Base-by-base conservation (phyloP, 1,140 invertebrate genomes). In the Drosophila miranda region DNA sequence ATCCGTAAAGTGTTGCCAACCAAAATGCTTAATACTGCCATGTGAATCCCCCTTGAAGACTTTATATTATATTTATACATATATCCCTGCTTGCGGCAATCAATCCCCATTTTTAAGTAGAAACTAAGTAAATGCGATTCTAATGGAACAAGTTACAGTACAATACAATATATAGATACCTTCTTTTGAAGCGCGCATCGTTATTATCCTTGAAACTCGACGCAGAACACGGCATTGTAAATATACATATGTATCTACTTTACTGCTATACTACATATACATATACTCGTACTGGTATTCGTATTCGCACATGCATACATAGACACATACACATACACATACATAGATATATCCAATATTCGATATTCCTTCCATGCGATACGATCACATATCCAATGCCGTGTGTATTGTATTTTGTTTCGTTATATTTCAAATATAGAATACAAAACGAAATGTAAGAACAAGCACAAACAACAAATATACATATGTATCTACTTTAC, bases 341-440 rank as follows among this genome's bases (percentile, higher is more conserved):
- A 51, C 28, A 19, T 23, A 50, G 11, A 26, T n/a, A 30, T 42
- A 6, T 60, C 43, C 52, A 44, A 34, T 54, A 41, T 21, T 38
- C n/a, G 51, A 19, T 63, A 48, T 9, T 21, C n/a, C 34, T 54
- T 3, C 54, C 21, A 41, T 16, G 54, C 51, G 60, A 54, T 78
- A 61, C 30, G 16, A 63, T 67, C 41, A 62, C 43, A 66, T 67
- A 82, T 78, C 75, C 76, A 84, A 80, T 83, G 50, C 72, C 23
- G 6, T 75, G 70, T 79, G 66, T 74, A 75, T 79, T 83, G 79
- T 84, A 78, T 83, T 83, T 79, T 83, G 50, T 72, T 83, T 84
- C 64, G 75, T 83, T 84, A 69, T 62, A 80, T 78, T 82, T 72
- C 51, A 79, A 67, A 38, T 84, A 49, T 68, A 79, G 80, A 79